These are phyloP conservation scores for Epinephelus lanceolatus DNA, from an alignment of 2,113 vertebrate genomes.

Conservation along the genomic window DNA sequence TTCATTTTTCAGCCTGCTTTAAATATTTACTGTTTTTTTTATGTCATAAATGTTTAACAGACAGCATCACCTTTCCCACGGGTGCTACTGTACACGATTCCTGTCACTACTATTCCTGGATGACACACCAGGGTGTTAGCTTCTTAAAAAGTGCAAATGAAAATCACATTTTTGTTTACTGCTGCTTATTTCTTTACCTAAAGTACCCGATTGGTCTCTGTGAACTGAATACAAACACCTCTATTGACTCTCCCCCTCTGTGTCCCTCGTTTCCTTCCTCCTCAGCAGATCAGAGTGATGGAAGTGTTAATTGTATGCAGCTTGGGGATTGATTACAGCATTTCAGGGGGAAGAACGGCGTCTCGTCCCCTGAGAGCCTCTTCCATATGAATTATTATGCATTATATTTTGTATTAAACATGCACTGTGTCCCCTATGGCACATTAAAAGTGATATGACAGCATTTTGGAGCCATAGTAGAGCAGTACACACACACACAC, in stretches of 20 bases:
- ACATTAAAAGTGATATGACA: constrained; percentile 62
- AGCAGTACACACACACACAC: constrained; percentile 6
- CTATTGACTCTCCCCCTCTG: constrained; percentile 30
- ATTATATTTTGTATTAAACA: constrained; percentile 63
- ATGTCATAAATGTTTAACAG: constrained; percentile 51
- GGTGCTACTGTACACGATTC: constrained; percentile 27
- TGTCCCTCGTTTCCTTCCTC: constrained; percentile 15
- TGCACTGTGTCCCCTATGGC: constrained; percentile 43
- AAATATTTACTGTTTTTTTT: constrained; percentile 36
- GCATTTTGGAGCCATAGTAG: constrained; percentile 48
- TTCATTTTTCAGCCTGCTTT: constrained; percentile 5
- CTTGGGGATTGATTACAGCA: constrained; percentile 61
- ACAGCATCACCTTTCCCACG: constrained; percentile 56
- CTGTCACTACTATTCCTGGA: constrained; percentile 47
- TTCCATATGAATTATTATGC: constrained; percentile 60
- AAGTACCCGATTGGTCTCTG: constrained; percentile 31
- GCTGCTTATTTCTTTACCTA: constrained; percentile 31
- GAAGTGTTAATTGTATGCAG: constrained; percentile 67
- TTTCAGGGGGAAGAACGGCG: neutral
- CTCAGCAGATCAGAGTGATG: constrained; percentile 56
- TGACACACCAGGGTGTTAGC: neutral
- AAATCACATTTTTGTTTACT: constrained; percentile 32
- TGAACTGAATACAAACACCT: constrained; percentile 57
- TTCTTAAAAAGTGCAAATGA: constrained; percentile 21
- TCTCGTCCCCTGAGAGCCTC: constrained; percentile 42